A percentile compares a stretch with the other conserved stretches of the same genome.
Evolutionary conservation across 2,888 invertebrate species (phyloP).

Genomic region (Molorchus minor): DNA sequence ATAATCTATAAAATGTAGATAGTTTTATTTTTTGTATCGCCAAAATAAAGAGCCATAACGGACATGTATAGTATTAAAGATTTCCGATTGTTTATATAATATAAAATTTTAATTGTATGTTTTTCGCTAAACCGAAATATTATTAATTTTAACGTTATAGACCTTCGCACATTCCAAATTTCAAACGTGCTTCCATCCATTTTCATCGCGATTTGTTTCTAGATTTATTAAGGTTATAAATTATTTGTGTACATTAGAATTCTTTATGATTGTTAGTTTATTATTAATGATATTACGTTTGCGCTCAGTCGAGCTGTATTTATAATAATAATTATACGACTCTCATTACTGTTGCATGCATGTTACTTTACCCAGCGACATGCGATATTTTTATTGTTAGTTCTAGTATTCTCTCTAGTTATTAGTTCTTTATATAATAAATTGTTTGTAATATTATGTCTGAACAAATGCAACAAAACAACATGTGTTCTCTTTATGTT

Average conservation of each 20-base stretch:
- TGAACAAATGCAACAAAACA: slow-evolving; percentile 34
- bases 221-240: slow-evolving; percentile 36
- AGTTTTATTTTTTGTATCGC: not conserved
- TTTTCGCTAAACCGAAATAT: slow-evolving; percentile 1
- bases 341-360: slow-evolving; percentile 49
- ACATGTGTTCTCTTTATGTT: slow-evolving; percentile 28
- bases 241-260: slow-evolving; percentile 30
- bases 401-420: slow-evolving; percentile 39
- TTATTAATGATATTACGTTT: slow-evolving; percentile 51
- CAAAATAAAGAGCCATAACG: not conserved
- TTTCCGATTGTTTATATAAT: slow-evolving; percentile 2
- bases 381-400: slow-evolving; percentile 52
- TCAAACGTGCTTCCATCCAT: slow-evolving; percentile 45
- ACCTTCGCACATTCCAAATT: slow-evolving; percentile 22
- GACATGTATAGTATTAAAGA: not conserved
- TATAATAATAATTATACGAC: slow-evolving; percentile 54
- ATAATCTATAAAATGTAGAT: not conserved
- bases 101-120: slow-evolving; percentile 6
- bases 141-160: not conserved
- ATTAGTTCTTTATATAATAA: slow-evolving; percentile 35
- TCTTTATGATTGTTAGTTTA: slow-evolving; percentile 47
- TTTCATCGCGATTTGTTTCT: slow-evolving; percentile 38
- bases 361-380: slow-evolving; percentile 47
- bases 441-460: slow-evolving; percentile 36
- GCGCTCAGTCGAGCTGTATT: slow-evolving; percentile 54